phyloP scores from a whole-genome alignment of 2,113 vertebrate species.

The Leuciscus idus region DNA sequence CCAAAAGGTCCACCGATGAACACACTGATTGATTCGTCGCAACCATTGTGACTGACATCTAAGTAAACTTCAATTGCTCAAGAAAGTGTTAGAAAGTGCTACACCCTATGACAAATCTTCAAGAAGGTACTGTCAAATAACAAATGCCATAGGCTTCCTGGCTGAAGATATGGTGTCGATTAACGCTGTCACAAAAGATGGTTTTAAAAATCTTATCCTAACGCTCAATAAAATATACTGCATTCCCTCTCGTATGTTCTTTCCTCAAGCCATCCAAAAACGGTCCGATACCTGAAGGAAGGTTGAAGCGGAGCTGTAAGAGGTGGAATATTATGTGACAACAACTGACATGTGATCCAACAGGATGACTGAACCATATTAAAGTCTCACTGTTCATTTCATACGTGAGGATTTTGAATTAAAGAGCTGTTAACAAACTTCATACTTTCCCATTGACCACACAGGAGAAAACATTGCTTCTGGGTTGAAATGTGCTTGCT shows the following conservation, averaged over 20 bases:
- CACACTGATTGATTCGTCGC: neutral
- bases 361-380: no score
- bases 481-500: neutral
- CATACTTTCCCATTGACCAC: neutral
- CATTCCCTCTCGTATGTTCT: neutral
- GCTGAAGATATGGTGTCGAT: neutral
- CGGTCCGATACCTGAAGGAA: no score
- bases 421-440: no score
- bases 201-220: neutral
- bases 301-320: no score
- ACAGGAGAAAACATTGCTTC: neutral
- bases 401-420: no score
- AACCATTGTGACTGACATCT: neutral
- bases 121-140: neutral
- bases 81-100: neutral
- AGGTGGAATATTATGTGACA: no score
- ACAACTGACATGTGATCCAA: no score
- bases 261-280: no score
- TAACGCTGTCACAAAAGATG: neutral
- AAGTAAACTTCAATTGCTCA: slow-evolving; percentile 1
- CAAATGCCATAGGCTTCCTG: neutral
- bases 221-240: neutral
- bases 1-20: neutral
- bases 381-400: no score
- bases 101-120: neutral